Evolutionary conservation across 2,113 vertebrate genomes (phyloP).

Genomic region (Hassar affinis): DNA sequence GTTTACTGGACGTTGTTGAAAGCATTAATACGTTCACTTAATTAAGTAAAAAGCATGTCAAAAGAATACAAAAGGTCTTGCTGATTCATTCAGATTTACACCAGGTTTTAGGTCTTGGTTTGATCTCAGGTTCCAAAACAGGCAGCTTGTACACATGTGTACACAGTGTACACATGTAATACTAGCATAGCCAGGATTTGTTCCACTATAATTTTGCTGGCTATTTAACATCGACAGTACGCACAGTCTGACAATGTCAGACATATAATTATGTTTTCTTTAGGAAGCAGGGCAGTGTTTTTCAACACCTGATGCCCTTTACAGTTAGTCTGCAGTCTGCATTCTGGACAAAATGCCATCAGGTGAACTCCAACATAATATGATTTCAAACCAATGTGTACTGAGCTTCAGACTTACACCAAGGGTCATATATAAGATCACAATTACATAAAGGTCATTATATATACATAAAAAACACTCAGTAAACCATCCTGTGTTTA

Average conservation of each 20-base stretch:
- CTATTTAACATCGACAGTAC: not conserved
- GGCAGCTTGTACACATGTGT: constrained; percentile 3
- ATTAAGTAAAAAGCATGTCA: not conserved
- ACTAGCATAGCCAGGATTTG: constrained; percentile 2
- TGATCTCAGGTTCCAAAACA: not conserved
- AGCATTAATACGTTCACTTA: not conserved
- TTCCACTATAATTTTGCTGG: constrained; percentile 21
- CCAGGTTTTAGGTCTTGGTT: not conserved
- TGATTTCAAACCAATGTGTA: not conserved
- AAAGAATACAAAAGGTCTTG: not conserved
- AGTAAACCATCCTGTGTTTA: constrained; percentile 44
- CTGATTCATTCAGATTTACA: constrained; percentile 1
- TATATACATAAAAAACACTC: not conserved
- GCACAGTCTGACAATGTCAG: constrained; percentile 6
- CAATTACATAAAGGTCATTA: not conserved
- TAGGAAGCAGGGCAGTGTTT: not conserved
- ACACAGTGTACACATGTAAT: not conserved
- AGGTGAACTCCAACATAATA: not conserved
- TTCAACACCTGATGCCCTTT: not conserved
- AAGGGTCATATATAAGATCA: not conserved
- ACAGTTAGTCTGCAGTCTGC: not conserved
- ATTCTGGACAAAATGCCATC: not conserved
- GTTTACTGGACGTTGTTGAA: not conserved
- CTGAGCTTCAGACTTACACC: not conserved
- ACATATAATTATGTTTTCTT: constrained; percentile 23